A percentile compares a stretch with the other conserved stretches of the same genome.
phyloP scores from a whole-genome alignment of 53 echinoderm and acorn worm species.

The Mesocentrotus franciscanus region DNA sequence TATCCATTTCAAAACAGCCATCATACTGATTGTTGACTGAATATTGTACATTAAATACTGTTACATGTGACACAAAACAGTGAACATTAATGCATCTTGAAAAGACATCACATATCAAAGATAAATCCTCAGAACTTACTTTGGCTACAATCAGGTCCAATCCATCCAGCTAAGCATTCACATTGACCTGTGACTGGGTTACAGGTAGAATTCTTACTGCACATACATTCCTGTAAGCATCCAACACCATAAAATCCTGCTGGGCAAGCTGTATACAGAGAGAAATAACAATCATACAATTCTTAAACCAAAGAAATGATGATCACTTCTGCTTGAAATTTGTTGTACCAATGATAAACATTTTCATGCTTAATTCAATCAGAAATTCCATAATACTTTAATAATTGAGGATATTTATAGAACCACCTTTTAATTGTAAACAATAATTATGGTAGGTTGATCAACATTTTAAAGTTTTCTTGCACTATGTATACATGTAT shows the following conservation, averaged over 20 bases:
- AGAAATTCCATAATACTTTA: too few relatives aligned
- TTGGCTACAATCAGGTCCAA: constrained; percentile 90
- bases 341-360: too few relatives aligned
- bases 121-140: constrained; percentile 63
- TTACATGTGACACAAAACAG: not conserved
- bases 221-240: constrained; percentile 88
- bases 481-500: too few relatives aligned
- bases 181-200: constrained; percentile 96
- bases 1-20: too few relatives aligned
- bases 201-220: constrained; percentile 84
- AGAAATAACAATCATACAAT: not conserved
- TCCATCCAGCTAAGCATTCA: constrained; percentile 88
- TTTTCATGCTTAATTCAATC: too few relatives aligned
- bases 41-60: not conserved
- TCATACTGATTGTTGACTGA: not conserved
- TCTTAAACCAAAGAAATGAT: too few relatives aligned
- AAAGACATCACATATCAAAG: not conserved
- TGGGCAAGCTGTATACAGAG: constrained; percentile 78
- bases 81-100: not conserved
- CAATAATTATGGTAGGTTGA: too few relatives aligned
- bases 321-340: too few relatives aligned
- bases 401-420: too few relatives aligned
- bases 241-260: constrained; percentile 85
- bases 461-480: too few relatives aligned
- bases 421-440: too few relatives aligned